These are phyloP conservation scores for Xenopus laevis DNA, from an alignment of 2,113 vertebrate species.

Conservation along the genomic window DNA sequence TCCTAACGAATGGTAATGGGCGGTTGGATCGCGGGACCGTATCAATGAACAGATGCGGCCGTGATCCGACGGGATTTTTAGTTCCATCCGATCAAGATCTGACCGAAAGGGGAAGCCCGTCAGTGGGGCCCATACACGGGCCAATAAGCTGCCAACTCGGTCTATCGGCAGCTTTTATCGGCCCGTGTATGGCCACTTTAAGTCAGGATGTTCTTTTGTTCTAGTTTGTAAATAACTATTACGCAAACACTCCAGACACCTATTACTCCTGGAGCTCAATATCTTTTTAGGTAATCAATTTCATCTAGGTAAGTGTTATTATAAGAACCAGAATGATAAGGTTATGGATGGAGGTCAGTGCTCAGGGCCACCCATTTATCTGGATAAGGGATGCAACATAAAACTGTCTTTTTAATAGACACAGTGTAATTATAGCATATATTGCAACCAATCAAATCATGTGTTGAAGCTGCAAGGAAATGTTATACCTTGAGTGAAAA, in stretches of 20 bases:
- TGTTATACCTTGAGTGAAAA: slow-evolving; percentile 4
- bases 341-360: slow-evolving; percentile 38
- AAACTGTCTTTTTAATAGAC: slow-evolving; percentile 38
- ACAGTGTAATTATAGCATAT: slow-evolving; percentile 40
- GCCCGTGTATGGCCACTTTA: no score
- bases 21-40: no score
- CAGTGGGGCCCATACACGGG: no score
- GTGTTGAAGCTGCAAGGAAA: slow-evolving; percentile 16
- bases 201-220: not conserved
- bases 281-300: slow-evolving; percentile 38
- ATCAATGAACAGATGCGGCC: no score
- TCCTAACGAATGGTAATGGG: no score
- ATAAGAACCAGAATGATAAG: slow-evolving; percentile 27
- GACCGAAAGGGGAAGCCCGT: no score
- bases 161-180: no score
- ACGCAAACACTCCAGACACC: slow-evolving; percentile 15
- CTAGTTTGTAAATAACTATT: slow-evolving; percentile 27
- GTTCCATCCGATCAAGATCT: no score
- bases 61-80: no score
- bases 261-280: slow-evolving; percentile 23
- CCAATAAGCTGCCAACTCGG: no score
- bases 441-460: slow-evolving; percentile 39
- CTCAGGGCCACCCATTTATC: slow-evolving; percentile 42
- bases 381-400: slow-evolving; percentile 38
- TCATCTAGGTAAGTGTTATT: slow-evolving; percentile 35